Evolutionary conservation across 2,113 vertebrate genomes (phyloP).

Genomic region (Gallinago undulata): DNA sequence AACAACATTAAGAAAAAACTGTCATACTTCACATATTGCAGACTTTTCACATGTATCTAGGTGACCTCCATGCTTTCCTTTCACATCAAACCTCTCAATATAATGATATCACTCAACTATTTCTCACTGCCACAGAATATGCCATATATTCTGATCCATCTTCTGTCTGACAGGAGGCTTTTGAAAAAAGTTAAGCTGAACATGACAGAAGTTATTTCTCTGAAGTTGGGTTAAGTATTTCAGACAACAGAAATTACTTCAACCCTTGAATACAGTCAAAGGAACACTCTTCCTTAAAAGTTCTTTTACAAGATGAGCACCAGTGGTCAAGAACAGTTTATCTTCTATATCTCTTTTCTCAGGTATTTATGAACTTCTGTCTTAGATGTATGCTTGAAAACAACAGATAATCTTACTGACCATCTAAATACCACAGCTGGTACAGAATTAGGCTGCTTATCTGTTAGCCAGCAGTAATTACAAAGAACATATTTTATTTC

Average conservation of each 20-base stretch:
- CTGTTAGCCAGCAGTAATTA: not conserved
- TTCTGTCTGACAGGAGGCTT: not conserved
- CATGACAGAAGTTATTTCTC: not conserved
- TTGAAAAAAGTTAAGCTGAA: not conserved
- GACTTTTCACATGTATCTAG: not conserved
- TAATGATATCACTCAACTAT: not conserved
- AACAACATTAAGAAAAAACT: not conserved
- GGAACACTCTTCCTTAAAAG: not conserved
- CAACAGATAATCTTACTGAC: not conserved
- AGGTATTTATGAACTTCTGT: not conserved
- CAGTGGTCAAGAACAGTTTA: not conserved
- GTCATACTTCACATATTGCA: not conserved
- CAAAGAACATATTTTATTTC: not conserved
- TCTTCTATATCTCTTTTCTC: not conserved
- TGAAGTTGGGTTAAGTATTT: not conserved
- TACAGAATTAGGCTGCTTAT: not conserved
- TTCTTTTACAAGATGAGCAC: not conserved
- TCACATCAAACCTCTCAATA: not conserved
- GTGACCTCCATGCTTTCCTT: not conserved
- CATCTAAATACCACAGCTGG: not conserved
- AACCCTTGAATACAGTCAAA: not conserved
- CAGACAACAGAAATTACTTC: not conserved
- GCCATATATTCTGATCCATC: not conserved
- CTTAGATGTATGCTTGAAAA: not conserved
- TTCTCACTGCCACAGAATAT: not conserved